Conservation (phyloP, 2,113 vertebrate genomes). For the Laticauda laticaudata region DNA sequence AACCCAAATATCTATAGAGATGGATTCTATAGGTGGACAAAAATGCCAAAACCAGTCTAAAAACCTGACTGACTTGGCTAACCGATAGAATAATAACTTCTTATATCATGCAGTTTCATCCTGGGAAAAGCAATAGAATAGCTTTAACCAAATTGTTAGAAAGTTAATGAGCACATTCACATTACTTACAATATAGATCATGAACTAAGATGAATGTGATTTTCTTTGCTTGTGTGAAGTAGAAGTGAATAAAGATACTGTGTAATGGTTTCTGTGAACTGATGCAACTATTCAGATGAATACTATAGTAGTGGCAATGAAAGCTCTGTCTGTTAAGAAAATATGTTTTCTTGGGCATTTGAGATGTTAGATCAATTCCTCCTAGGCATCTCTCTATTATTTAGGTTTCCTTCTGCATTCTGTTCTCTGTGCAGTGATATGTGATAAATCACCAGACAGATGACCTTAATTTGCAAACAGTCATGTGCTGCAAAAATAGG, state of each 20-base stretch:
- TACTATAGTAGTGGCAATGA: not conserved
- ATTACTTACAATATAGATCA: not conserved
- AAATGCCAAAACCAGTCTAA: too few relatives aligned
- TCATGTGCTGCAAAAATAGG: not conserved
- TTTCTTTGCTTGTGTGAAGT: not conserved
- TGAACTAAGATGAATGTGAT: not conserved
- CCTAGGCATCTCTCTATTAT: constrained; percentile 32
- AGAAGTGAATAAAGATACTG: not conserved
- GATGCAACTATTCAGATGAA: not conserved
- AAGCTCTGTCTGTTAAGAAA: not conserved
- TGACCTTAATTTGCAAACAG: constrained; percentile 35
- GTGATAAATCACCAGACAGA: constrained; percentile 48
- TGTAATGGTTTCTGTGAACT: constrained; percentile 8
- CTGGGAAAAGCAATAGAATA: not conserved
- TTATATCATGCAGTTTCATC: not conserved
- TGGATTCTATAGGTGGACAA: too few relatives aligned
- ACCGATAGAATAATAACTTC: not conserved
- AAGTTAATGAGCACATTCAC: not conserved
- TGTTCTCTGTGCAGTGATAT: constrained; percentile 51
- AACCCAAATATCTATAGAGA: too few relatives aligned
- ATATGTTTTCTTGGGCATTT: constrained; percentile 23
- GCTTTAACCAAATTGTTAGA: not conserved
- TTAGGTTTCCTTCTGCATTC: constrained; percentile 30
- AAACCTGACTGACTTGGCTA: too few relatives aligned
- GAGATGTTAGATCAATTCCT: constrained; percentile 21